Evolutionary conservation across 1,140 invertebrate genomes (phyloP), one percentile per base, ranked within the genome.

Genomic region (Conopomorpha cramerella): DNA sequence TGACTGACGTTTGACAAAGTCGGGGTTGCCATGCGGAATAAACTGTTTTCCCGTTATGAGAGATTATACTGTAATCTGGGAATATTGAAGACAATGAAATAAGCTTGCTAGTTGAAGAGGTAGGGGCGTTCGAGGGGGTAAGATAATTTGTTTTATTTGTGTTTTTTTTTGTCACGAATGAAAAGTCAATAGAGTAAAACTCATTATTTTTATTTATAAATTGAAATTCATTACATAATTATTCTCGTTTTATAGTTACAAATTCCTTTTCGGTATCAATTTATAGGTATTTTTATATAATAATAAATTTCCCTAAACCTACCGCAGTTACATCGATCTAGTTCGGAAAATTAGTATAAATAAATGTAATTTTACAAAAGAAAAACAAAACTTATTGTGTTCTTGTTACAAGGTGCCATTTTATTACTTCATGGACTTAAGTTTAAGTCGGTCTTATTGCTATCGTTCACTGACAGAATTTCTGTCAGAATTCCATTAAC

Each of bases 21-120:
- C 65, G 57, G 60, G 68, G 70, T 72, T 72, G 59, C 67, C 65
- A 74, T 63, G 65, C 67, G 67, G 63, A 74, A 74, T 72, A 72
- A 74, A 72, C 67, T 68, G 67, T 72, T 70, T 60, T 45, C 35
- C n/a, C 60, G 55, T 74, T 72, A 74, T 72, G 65, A 74, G 67
- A 72, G 70, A 74, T 74, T 74, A 66, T 48, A 49, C 46, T 52
- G 54, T 74, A 74, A 74, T 74, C 70, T 74, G 67, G 63, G 65
- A 68, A 72, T 72, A 74, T 74, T 74, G 65, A 74, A 74, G 65
- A 74, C 70, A 74, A 74, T 72, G 60, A 70, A 74, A 74, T 72
- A 60, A 70, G 63, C 63, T 72, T 71, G 65, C 49, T 44, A 55
- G 45, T 51, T 49, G 26, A 50, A 57, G 55, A 49, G 56, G 38